Evolutionary conservation across 2,888 invertebrate species (phyloP).

Genomic region (Drosophila niveifrons): DNA sequence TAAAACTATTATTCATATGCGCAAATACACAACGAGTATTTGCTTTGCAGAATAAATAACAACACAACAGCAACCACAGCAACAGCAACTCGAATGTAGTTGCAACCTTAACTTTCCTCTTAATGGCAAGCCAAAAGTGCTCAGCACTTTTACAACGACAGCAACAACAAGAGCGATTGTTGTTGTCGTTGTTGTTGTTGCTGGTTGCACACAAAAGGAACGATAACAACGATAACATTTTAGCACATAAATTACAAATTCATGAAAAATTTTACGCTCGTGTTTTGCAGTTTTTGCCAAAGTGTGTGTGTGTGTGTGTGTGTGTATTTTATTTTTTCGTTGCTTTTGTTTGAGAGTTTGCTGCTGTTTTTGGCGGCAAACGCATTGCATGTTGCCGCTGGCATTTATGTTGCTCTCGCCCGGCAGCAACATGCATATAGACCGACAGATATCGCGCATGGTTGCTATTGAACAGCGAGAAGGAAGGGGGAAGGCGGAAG

Average conservation of each 20-base stretch:
- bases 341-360: conserved; percentile 54
- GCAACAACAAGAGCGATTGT: conserved; percentile 22
- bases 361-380: conserved; percentile 79
- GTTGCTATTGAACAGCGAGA: conserved; percentile 1
- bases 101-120: conserved; percentile 43
- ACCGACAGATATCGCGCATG: conserved; percentile 68
- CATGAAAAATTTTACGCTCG: conserved; percentile 79
- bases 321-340: conserved; percentile 25
- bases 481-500: neutral
- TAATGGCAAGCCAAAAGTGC: conserved; percentile 51
- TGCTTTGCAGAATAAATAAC: conserved; percentile 13
- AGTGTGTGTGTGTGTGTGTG: neutral
- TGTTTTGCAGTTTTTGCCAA: conserved; percentile 60
- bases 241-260: conserved; percentile 80
- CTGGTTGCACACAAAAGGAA: conserved; percentile 67
- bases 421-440: conserved; percentile 66
- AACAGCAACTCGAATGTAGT: conserved; percentile 24
- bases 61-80: neutral
- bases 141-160: conserved; percentile 40
- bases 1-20: conserved; percentile 49
- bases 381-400: conserved; percentile 76
- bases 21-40: conserved; percentile 14
- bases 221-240: conserved; percentile 80
- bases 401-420: conserved; percentile 72
- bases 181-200: conserved; percentile 24